A percentile compares a stretch with the other conserved stretches of the same genome.
phyloP scores from a whole-genome alignment of 2,888 invertebrate species.

The Chouioia cunea region DNA sequence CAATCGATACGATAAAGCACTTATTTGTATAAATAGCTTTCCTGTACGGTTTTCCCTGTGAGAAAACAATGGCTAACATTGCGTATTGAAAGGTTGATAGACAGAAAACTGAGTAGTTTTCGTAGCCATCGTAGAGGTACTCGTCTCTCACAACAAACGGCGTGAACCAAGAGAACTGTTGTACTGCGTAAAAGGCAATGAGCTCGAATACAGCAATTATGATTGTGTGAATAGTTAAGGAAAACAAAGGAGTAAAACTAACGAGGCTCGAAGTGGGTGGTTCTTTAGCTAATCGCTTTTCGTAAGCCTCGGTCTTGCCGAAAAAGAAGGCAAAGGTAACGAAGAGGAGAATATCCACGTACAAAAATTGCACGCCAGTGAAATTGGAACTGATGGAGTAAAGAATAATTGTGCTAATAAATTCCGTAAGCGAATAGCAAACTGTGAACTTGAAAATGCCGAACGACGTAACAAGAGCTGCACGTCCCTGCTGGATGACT shows the following conservation, averaged over 20 bases:
- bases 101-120: constrained; percentile 76
- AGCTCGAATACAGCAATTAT: constrained; percentile 70
- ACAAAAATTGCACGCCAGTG: constrained; percentile 76
- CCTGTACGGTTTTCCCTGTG: constrained; percentile 77
- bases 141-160: constrained; percentile 68
- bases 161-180: constrained; percentile 72
- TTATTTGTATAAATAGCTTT: constrained; percentile 75
- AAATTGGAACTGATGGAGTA: constrained; percentile 77
- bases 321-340: constrained; percentile 76
- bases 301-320: constrained; percentile 73
- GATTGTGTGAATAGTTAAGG: constrained; percentile 71
- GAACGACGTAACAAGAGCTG: constrained; percentile 90
- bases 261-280: constrained; percentile 73
- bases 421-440: constrained; percentile 90
- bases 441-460: constrained; percentile 94
- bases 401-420: constrained; percentile 83
- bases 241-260: constrained; percentile 70
- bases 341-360: constrained; percentile 76
- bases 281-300: constrained; percentile 67
- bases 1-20: constrained; percentile 69
- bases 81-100: constrained; percentile 78
- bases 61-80: constrained; percentile 75
- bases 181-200: constrained; percentile 69
- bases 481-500: constrained; percentile 86
- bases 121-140: constrained; percentile 70